phyloP scores from a whole-genome alignment of 2,113 vertebrate genomes.

The Capricornis sumatraensis region DNA sequence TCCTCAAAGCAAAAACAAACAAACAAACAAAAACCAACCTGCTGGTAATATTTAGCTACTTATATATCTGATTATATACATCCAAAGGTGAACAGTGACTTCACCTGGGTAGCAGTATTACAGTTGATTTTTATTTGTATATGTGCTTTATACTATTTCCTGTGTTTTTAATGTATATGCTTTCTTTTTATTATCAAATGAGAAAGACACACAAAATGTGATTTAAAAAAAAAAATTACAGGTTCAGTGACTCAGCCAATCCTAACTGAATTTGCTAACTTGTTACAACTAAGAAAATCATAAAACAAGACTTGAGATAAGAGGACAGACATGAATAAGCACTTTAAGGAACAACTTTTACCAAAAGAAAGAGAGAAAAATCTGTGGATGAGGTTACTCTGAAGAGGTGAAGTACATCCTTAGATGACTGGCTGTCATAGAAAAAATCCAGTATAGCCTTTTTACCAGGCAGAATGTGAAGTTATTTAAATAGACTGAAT shows the following conservation, averaged over 20 bases:
- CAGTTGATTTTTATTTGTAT: background rate
- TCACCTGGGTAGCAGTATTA: background rate
- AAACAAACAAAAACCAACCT: background rate
- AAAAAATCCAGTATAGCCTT: background rate
- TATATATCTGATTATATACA: background rate
- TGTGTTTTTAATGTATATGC: background rate
- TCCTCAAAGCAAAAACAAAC: background rate
- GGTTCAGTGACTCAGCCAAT: background rate
- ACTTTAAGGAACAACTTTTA: background rate
- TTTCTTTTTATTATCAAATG: background rate
- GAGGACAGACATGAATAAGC: background rate
- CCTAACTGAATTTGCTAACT: background rate
- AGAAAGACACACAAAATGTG: background rate
- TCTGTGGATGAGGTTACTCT: background rate
- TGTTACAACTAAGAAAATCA: background rate
- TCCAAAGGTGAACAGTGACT: background rate
- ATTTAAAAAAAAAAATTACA: background rate
- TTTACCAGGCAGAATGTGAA: background rate
- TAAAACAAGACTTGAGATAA: background rate
- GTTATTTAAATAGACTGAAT: background rate
- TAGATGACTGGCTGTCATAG: background rate
- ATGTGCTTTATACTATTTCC: background rate
- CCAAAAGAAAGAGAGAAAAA: background rate
- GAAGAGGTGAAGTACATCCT: background rate
- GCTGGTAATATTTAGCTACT: background rate